Base-by-base conservation (phyloP, 2,113 vertebrate genomes). In the Mastomys natalensis region DNA sequence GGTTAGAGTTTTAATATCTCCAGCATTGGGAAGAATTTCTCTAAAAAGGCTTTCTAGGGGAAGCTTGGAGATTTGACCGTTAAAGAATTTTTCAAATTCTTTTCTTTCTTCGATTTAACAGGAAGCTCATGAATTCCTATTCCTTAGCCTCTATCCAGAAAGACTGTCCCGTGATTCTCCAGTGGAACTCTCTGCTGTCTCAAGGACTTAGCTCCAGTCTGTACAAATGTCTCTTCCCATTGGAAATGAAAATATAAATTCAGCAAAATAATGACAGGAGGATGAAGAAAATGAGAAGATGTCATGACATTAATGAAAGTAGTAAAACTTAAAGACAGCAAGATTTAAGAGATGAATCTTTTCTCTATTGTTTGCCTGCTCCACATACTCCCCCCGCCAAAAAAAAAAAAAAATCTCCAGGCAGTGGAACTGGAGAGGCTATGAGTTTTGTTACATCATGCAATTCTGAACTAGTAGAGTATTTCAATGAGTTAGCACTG, bases 1-100 rank as follows among this genome's bases (percentile, higher is more conserved):
- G 34, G 37, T 91, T 93, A 81, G 89, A 89, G n/a, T 92, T 96
- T 93, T 93, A 90, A 98, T 95, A 91, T 66, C 90, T 92, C 4
- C 37, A 85, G 29, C 66, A 85, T 29, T 77, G n/a, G 73, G 73
- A 68, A 24, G 62, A 90, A 76, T 95, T 93, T 94, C 94, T 96
- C 93, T 66, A 76, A 82, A 72, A 80, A 95, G 74, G 72, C 31
- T 96, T 95, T 94, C 51, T 90, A 53, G 6, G 66, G 31, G 37
- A 24, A 51, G 8, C 93, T 91, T 90, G 53, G 29, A 73, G 2
- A 78, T 22, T 26, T 62, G 62, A 87, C 66, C 3, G 34, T 87
- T 10, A 31, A 66, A 66, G 19, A 1, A 1, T 60, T 78, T 48
- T 73, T 55, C 31, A 89, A 22, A 70, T 45, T 58, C 13, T 70